Conservation (phyloP, 2,888 invertebrate species). For the Gortyna flavago region DNA sequence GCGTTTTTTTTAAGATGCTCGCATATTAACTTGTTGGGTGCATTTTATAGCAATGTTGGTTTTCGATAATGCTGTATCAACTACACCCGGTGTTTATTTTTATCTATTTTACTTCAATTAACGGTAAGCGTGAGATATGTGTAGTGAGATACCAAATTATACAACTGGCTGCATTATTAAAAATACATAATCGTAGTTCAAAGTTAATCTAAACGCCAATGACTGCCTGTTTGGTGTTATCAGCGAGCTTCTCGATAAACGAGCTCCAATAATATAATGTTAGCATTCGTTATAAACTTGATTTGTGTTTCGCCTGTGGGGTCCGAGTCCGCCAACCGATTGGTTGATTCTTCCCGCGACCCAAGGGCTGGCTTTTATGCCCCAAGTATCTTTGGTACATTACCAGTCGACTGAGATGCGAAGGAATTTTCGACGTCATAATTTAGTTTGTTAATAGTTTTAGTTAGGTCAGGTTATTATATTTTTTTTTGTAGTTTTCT, state of each 20-base stretch:
- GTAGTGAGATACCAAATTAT: background rate
- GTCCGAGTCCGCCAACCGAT: too few species aligned
- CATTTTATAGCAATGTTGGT: background rate
- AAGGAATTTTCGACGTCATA: too few species aligned
- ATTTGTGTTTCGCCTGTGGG: too few species aligned
- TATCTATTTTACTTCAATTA: background rate
- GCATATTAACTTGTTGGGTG: background rate
- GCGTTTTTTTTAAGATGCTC: background rate
- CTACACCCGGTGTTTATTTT: background rate
- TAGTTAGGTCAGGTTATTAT: too few species aligned
- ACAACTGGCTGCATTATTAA: background rate
- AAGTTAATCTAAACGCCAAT: slow-evolving; percentile 7
- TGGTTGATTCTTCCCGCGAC: too few species aligned
- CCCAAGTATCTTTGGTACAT: too few species aligned
- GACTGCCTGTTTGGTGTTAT: slow-evolving; percentile 14
- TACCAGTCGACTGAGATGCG: too few species aligned
- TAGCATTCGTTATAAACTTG: background rate
- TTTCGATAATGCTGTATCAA: background rate
- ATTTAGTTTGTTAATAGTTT: too few species aligned
- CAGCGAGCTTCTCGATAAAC: background rate
- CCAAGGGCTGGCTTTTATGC: too few species aligned
- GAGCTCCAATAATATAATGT: background rate
- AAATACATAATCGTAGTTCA: background rate
- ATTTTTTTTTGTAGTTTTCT: too few species aligned
- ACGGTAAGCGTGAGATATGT: too few species aligned